A percentile compares a stretch with the other conserved stretches of the same genome.
phyloP scores from a whole-genome alignment of 2,113 vertebrate genomes.

The Melierax canorus region DNA sequence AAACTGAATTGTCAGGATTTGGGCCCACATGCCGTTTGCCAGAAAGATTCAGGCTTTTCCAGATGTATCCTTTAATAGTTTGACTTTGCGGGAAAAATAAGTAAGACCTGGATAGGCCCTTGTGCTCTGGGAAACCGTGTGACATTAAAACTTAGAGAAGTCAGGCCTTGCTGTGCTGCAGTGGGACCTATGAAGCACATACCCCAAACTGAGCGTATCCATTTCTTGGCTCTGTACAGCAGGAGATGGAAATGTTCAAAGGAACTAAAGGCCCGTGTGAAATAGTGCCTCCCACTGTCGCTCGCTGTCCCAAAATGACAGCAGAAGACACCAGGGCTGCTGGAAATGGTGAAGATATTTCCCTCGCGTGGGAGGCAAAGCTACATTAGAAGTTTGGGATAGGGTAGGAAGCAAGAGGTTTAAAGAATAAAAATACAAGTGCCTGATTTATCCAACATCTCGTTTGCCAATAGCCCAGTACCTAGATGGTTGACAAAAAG shows the following conservation, averaged over 20 bases:
- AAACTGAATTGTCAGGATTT: not conserved
- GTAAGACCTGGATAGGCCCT: not conserved
- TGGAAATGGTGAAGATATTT: not conserved
- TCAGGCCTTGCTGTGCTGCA: not conserved
- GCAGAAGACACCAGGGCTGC: not conserved
- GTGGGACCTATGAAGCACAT: not conserved
- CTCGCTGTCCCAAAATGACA: accelerated
- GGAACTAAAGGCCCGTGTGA: not conserved
- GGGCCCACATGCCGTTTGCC: not conserved
- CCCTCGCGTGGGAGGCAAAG: not conserved
- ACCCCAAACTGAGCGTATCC: not conserved
- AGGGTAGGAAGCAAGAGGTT: not conserved
- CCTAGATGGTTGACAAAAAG: not conserved
- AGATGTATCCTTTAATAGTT: not conserved
- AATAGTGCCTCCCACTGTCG: not conserved
- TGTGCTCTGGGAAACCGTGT: not conserved
- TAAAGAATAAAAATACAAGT: not conserved
- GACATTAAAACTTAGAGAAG: not conserved
- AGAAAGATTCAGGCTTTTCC: not conserved
- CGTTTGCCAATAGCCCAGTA: not conserved
- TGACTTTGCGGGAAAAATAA: not conserved
- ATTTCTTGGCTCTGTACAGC: not conserved
- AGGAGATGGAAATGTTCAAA: not conserved
- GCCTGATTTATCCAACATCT: not conserved
- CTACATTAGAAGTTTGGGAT: not conserved